phyloP scores from a whole-genome alignment of 2,797 vertebrate genomes.

The Garrulus glandarius region DNA sequence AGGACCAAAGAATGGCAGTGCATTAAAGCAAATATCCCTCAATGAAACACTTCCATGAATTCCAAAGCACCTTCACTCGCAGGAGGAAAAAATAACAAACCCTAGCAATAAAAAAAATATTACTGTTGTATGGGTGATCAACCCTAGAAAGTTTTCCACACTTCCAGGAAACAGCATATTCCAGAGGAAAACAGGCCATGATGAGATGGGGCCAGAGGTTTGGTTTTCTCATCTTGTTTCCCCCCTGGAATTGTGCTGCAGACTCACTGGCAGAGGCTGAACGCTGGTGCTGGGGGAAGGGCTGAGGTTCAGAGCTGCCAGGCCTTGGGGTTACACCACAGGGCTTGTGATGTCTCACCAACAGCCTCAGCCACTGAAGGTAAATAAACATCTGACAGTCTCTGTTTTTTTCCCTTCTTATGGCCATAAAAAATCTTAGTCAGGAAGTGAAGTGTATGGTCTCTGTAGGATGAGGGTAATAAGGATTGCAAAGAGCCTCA shows the following conservation, averaged over 20 bases:
- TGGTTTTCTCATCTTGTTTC: not conserved
- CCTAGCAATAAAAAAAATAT: not conserved
- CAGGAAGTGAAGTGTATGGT: not conserved
- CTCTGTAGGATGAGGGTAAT: not conserved
- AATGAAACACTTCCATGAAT: not conserved
- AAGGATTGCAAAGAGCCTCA: not conserved
- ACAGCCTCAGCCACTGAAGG: not conserved
- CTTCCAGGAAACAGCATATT: not conserved
- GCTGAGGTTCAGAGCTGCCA: not conserved
- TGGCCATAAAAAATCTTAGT: not conserved
- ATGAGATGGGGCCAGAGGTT: not conserved
- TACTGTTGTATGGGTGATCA: not conserved
- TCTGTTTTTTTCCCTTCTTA: not conserved
- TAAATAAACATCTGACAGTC: not conserved
- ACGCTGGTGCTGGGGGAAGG: accelerated
- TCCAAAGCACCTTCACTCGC: not conserved
- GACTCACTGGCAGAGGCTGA: not conserved
- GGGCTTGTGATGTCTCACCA: not conserved
- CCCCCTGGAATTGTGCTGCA: not conserved
- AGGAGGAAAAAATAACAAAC: not conserved
- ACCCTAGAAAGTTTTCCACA: not conserved
- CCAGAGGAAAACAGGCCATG: not conserved
- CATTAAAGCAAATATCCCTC: not conserved
- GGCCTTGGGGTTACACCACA: not conserved
- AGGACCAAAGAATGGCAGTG: not conserved